Conservation (phyloP, 2,888 invertebrate genomes). For the Cyaniris semiargus region DNA sequence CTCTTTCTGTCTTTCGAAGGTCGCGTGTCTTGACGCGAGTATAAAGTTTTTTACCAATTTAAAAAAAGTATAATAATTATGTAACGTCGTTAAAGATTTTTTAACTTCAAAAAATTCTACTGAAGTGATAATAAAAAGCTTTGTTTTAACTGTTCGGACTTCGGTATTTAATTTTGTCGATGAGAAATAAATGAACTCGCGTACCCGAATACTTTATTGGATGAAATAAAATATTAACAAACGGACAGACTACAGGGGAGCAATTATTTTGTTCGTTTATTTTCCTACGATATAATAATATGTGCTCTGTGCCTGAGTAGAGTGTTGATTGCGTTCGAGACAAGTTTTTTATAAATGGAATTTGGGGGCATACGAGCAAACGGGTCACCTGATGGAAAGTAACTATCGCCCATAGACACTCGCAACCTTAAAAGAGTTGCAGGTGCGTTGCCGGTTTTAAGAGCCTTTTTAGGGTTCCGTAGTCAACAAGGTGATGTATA, state of each 20-base stretch:
- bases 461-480: too few relatives aligned
- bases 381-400: too few relatives aligned
- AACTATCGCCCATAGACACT: too few relatives aligned
- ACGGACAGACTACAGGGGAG: not conserved
- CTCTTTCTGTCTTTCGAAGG: too few relatives aligned
- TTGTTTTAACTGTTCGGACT: not conserved
- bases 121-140: not conserved
- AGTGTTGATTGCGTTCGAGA: not conserved
- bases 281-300: not conserved
- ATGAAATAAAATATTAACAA: constrained; percentile 27
- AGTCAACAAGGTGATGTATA: too few relatives aligned
- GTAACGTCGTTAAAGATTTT: not conserved
- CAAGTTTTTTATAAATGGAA: too few relatives aligned
- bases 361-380: too few relatives aligned
- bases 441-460: too few relatives aligned
- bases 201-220: not conserved
- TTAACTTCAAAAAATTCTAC: not conserved
- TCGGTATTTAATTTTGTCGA: constrained; percentile 2
- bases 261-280: constrained; percentile 23
- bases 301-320: not conserved
- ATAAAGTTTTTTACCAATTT: too few relatives aligned
- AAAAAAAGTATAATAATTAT: too few relatives aligned
- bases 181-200: not conserved
- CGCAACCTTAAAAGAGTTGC: too few relatives aligned
- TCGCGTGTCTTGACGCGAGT: too few relatives aligned